phyloP scores from a whole-genome alignment of 2,888 invertebrate species.

The Cepaea hortensis region DNA sequence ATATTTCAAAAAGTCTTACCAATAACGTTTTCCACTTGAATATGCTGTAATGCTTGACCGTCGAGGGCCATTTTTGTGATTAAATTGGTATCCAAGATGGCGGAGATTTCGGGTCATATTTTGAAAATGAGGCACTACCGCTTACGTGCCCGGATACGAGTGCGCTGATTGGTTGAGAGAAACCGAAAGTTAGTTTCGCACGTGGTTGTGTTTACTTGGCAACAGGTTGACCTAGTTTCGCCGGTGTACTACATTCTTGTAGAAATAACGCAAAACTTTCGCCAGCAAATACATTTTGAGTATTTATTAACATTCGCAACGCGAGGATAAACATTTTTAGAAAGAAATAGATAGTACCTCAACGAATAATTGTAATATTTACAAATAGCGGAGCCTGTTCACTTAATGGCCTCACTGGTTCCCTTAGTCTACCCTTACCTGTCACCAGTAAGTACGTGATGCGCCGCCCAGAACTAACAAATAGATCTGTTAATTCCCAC shows the following conservation, averaged over 20 bases:
- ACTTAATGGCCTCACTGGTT: no score
- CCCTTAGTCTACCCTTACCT: background rate
- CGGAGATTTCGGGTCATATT: slow-evolving; percentile 43
- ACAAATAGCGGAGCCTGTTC: no score
- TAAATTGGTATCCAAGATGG: slow-evolving; percentile 55
- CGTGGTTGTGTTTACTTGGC: slow-evolving; percentile 37
- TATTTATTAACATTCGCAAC: no score
- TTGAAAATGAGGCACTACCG: slow-evolving; percentile 47
- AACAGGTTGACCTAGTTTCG: background rate
- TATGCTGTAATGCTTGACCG: slow-evolving; percentile 61
- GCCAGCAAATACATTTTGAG: no score
- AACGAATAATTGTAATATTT: no score
- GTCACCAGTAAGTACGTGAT: background rate
- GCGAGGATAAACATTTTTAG: no score
- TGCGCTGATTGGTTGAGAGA: slow-evolving; percentile 39
- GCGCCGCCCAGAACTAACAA: background rate
- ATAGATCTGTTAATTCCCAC: background rate
- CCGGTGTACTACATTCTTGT: slow-evolving; percentile 33
- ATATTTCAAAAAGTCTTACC: slow-evolving; percentile 56
- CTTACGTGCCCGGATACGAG: slow-evolving; percentile 49
- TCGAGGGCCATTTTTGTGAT: slow-evolving; percentile 69
- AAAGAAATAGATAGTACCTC: no score
- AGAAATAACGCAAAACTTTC: no score
- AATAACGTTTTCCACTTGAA: slow-evolving; percentile 68
- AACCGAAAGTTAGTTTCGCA: slow-evolving; percentile 44